Evolutionary conservation across 2,113 vertebrate species (phyloP).

Genomic region (Smithornis capensis): DNA sequence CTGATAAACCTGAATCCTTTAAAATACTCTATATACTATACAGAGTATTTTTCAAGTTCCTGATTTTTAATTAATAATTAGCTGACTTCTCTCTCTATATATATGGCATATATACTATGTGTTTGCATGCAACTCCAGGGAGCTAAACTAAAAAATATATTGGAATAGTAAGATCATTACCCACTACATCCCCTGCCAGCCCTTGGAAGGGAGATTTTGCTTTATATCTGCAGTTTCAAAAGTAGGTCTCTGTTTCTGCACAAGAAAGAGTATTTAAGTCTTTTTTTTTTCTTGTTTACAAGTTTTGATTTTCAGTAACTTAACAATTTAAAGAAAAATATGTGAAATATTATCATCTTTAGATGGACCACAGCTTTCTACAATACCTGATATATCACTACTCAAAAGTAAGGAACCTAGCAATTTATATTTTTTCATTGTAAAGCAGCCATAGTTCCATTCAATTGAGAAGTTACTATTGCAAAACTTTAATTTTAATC

Average conservation of each 20-base stretch:
- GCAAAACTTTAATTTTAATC: background rate
- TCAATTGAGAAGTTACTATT: background rate
- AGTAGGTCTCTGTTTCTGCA: background rate
- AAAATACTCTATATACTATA: background rate
- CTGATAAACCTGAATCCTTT: background rate
- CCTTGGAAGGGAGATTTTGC: background rate
- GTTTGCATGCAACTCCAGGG: background rate
- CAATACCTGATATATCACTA: fast-evolving
- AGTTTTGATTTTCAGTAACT: background rate
- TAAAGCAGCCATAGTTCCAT: background rate
- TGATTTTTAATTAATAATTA: background rate
- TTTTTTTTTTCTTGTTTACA: background rate
- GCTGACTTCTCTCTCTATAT: background rate
- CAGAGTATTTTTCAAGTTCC: background rate
- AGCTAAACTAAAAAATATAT: background rate
- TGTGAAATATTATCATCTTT: background rate
- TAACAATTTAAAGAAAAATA: background rate
- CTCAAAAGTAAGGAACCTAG: background rate
- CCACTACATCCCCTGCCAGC: background rate
- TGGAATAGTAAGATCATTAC: background rate
- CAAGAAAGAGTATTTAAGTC: background rate
- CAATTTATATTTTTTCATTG: background rate
- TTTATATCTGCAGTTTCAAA: background rate
- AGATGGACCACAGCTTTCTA: background rate
- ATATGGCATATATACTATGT: background rate